phyloP scores from a whole-genome alignment of 2,797 vertebrate genomes.

The Lacerta bilineata region DNA sequence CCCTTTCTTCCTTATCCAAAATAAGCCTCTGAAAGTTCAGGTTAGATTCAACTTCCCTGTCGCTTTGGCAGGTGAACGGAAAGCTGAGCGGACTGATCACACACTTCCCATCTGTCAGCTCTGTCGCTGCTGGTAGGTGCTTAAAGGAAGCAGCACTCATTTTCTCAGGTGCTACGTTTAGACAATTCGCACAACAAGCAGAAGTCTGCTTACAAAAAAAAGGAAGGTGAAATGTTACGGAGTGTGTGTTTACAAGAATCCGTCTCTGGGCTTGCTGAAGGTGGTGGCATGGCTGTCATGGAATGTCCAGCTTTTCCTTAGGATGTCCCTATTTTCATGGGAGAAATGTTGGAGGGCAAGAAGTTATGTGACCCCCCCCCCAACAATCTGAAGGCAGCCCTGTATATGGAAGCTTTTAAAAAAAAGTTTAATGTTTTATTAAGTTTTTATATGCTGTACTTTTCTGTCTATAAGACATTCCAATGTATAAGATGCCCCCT shows the following conservation, averaged over 20 bases:
- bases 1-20: slow-evolving; percentile 42
- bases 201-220: slow-evolving; percentile 44
- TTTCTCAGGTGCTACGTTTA: slow-evolving; percentile 53
- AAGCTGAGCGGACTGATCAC: slow-evolving; percentile 60
- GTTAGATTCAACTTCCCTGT: slow-evolving; percentile 45
- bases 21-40: slow-evolving; percentile 31
- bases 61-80: slow-evolving; percentile 59
- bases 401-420: too few species aligned
- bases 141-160: slow-evolving; percentile 64
- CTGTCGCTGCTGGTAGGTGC: slow-evolving; percentile 58
- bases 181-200: slow-evolving; percentile 63
- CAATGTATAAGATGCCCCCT: too few species aligned
- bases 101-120: slow-evolving; percentile 62
- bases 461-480: too few species aligned
- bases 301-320: neutral
- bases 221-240: slow-evolving; percentile 39
- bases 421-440: too few species aligned
- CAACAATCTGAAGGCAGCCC: too few species aligned
- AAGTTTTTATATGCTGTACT: too few species aligned
- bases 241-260: slow-evolving; percentile 32
- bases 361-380: too few species aligned
- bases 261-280: slow-evolving; percentile 27
- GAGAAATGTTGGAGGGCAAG: too few species aligned
- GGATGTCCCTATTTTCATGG: too few species aligned
- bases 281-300: slow-evolving; percentile 1